A percentile compares a stretch with the other conserved stretches of the same genome.
phyloP scores from a whole-genome alignment of 2,113 vertebrate species.

The Sakesphorus luctuosus region DNA sequence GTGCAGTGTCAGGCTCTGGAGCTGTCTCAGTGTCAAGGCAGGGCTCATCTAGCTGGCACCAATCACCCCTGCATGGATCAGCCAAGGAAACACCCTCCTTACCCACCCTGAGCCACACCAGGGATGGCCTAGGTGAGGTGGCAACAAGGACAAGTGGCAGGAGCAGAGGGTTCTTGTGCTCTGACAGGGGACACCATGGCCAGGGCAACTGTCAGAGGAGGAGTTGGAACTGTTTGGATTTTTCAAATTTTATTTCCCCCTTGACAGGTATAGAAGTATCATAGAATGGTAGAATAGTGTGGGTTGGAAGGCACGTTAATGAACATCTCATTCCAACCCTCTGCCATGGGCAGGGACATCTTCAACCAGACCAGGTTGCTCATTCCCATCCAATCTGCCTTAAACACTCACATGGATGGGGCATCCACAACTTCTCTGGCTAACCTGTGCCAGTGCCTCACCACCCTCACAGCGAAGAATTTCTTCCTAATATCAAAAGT shows the following conservation, averaged over 20 bases:
- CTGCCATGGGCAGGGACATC: neutral
- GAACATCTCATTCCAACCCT: accelerated
- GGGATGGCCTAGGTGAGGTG: neutral
- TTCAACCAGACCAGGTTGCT: accelerated
- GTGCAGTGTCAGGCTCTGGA: accelerated
- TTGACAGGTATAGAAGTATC: neutral
- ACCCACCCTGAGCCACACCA: accelerated
- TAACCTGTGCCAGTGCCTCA: accelerated
- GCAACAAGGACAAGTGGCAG: neutral
- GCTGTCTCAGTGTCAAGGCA: accelerated
- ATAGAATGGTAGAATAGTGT: neutral
- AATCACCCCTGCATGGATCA: neutral
- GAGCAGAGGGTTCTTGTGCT: neutral
- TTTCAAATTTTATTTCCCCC: neutral
- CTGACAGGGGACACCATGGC: neutral
- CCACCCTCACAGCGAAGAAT: no score
- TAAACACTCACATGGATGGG: neutral
- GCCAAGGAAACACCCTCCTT: neutral
- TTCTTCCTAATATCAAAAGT: neutral
- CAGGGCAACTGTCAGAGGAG: neutral
- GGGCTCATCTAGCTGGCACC: neutral
- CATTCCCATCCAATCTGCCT: neutral
- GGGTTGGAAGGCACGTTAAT: neutral
- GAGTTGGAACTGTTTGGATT: neutral
- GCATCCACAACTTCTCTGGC: neutral